Evolutionary conservation across 2,113 vertebrate species (phyloP).

Genomic region (Garra rufa): DNA sequence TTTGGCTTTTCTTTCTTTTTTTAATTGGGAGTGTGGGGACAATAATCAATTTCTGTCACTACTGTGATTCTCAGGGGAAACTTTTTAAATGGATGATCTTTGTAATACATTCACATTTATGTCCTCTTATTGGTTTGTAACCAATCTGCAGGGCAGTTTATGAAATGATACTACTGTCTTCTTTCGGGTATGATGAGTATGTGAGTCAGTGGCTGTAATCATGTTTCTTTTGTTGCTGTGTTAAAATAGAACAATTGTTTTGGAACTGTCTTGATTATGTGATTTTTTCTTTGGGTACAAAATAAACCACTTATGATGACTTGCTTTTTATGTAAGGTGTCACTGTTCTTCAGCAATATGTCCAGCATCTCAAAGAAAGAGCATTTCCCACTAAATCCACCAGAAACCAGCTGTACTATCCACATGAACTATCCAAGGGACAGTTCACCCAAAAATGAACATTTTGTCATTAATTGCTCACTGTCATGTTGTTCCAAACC

Average conservation of each 20-base stretch:
- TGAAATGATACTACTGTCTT: not conserved
- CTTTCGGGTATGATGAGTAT: constrained; percentile 16
- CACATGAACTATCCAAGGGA: too few relatives aligned
- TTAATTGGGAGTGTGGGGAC: not conserved
- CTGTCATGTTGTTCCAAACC: too few relatives aligned
- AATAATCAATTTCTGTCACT: not conserved
- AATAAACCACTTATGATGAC: not conserved
- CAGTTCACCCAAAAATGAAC: too few relatives aligned
- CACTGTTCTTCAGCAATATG: not conserved
- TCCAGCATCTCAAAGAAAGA: not conserved
- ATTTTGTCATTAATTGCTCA: too few relatives aligned
- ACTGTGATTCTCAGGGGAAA: not conserved
- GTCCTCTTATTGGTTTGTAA: not conserved
- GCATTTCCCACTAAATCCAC: not conserved
- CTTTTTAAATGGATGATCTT: not conserved
- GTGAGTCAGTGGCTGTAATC: not conserved
- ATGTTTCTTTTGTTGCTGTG: not conserved
- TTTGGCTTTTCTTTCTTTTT: not conserved
- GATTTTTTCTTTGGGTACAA: not conserved
- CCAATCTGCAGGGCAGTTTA: not conserved
- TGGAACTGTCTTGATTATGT: not conserved
- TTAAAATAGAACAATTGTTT: not conserved
- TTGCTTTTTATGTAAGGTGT: not conserved
- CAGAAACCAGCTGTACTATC: too few relatives aligned
- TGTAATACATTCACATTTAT: not conserved